Percentiles rank a stretch among this genome's conserved stretches.
Conservation (phyloP, 92 coral and sea anemone species). For the Blastomussa wellsi region DNA sequence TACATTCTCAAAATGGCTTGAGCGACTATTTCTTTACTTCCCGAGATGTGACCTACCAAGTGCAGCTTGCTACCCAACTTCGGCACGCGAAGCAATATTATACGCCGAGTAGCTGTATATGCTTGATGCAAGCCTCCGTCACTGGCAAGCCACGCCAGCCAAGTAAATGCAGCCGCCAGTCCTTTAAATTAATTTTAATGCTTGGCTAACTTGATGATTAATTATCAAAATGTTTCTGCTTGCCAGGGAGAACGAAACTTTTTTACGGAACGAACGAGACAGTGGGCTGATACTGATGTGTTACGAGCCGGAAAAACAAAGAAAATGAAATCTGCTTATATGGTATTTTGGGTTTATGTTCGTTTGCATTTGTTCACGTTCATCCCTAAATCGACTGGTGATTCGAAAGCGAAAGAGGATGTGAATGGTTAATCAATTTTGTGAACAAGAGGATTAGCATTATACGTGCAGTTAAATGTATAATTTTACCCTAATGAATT, state of each 20-base stretch:
- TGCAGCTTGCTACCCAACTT: background rate
- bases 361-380: background rate
- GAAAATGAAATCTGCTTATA: conserved; percentile 7
- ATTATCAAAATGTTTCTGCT: background rate
- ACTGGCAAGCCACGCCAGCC: background rate
- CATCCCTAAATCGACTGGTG: background rate
- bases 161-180: background rate
- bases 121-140: background rate
- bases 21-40: background rate
- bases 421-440: background rate
- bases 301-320: conserved; percentile 26
- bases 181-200: background rate
- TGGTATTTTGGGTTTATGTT: background rate
- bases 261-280: background rate
- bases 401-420: conserved; percentile 4
- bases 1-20: background rate
- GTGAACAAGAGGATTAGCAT: background rate
- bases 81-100: background rate
- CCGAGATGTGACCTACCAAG: background rate
- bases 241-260: conserved; percentile 2
- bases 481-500: background rate
- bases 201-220: background rate
- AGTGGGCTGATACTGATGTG: background rate
- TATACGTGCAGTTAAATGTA: background rate
- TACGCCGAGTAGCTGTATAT: background rate